A percentile compares a stretch with the other conserved stretches of the same genome.
These are phyloP conservation scores for Toxotes chatareus DNA, from an alignment of 2,113 vertebrate genomes.

Conservation along the genomic window DNA sequence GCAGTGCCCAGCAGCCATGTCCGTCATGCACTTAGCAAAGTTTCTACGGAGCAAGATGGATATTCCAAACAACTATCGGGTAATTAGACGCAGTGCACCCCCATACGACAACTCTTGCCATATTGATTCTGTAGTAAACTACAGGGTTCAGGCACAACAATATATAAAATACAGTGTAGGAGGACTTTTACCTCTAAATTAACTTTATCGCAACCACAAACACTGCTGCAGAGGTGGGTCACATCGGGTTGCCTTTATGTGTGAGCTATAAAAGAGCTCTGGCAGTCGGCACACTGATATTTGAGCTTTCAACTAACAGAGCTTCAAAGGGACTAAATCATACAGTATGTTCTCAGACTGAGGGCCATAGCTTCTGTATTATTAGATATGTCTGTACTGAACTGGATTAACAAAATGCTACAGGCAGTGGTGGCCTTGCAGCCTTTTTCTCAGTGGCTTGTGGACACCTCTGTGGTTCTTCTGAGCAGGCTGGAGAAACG, in stretches of 20 bases:
- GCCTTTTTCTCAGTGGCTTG: too few relatives aligned
- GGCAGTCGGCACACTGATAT: background rate
- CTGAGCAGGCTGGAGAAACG: background rate
- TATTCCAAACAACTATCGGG: slow-evolving; percentile 93
- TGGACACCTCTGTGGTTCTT: too few relatives aligned
- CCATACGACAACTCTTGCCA: background rate
- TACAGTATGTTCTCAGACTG: background rate
- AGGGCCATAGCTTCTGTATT: too few relatives aligned
- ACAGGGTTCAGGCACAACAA: background rate
- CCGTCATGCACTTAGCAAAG: slow-evolving; percentile 93
- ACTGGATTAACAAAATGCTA: background rate
- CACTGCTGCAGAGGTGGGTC: background rate
- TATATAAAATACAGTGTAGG: background rate
- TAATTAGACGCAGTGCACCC: slow-evolving; percentile 59
- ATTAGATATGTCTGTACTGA: background rate
- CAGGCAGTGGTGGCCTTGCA: too few relatives aligned
- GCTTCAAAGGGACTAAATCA: background rate
- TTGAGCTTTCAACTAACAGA: background rate
- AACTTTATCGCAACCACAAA: background rate
- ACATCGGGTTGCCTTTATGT: background rate
- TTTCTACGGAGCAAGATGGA: slow-evolving; percentile 97
- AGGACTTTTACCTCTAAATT: background rate
- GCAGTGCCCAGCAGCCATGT: slow-evolving; percentile 94
- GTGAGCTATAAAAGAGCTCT: background rate
- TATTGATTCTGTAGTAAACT: background rate